A percentile compares a stretch with the other conserved stretches of the same genome.
phyloP scores from a whole-genome alignment of 2,797 vertebrate genomes.

The Cebuella pygmaea region DNA sequence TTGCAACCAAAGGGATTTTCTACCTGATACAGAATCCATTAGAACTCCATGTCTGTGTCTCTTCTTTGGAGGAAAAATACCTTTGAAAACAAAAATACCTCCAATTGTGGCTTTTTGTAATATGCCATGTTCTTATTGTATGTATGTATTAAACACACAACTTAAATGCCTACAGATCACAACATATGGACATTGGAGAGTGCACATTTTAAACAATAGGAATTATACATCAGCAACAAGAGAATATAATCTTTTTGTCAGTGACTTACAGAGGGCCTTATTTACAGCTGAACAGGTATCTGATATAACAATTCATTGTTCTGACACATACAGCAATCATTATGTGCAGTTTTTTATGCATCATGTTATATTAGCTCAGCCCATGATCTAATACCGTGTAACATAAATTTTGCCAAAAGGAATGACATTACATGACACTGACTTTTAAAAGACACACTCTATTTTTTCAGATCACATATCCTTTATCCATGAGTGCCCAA shows the following conservation, averaged over 20 bases:
- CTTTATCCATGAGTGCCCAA: slow-evolving; percentile 87
- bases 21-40: neutral
- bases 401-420: slow-evolving; percentile 86
- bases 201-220: slow-evolving; percentile 53
- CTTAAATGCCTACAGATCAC: neutral
- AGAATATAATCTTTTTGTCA: slow-evolving; percentile 79
- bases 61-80: slow-evolving; percentile 9
- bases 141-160: neutral
- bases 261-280: slow-evolving; percentile 78
- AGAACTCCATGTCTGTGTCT: neutral
- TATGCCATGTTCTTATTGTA: neutral
- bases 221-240: slow-evolving; percentile 77
- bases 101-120: neutral
- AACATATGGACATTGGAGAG: neutral
- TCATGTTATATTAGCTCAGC: slow-evolving; percentile 85
- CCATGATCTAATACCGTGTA: slow-evolving; percentile 81
- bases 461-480: slow-evolving; percentile 86
- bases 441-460: slow-evolving; percentile 85
- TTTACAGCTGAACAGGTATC: slow-evolving; percentile 83
- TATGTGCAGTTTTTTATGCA: slow-evolving; percentile 85
- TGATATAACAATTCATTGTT: slow-evolving; percentile 85
- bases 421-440: slow-evolving; percentile 84
- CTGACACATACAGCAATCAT: slow-evolving; percentile 83
- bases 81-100: slow-evolving; percentile 39
- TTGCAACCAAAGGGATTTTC: neutral